Evolutionary conservation across 2,113 vertebrate genomes (phyloP).

Genomic region (Gavialis gangeticus): DNA sequence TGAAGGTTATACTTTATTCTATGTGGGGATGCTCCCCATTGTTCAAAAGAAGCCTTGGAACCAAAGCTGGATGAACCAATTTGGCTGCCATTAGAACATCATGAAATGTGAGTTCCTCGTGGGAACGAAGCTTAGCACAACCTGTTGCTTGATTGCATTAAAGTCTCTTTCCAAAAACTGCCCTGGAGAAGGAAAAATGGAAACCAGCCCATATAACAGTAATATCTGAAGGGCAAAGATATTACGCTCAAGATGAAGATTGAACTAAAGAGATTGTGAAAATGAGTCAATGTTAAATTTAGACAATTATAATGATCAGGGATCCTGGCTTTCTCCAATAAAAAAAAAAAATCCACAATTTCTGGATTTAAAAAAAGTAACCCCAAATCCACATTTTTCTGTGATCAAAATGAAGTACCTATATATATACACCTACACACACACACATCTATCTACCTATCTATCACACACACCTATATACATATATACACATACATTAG

Average conservation of each 20-base stretch:
- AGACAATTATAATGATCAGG: not conserved
- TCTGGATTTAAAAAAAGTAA: no score
- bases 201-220: not conserved
- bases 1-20: not conserved
- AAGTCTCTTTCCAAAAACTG: not conserved
- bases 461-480: no score
- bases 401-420: no score
- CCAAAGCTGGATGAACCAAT: not conserved
- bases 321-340: no score
- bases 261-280: not conserved
- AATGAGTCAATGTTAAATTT: not conserved
- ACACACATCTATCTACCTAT: no score
- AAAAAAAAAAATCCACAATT: no score
- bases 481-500: no score
- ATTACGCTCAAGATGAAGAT: not conserved
- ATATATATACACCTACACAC: no score
- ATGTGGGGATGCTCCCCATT: constrained; percentile 11
- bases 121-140: not conserved
- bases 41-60: constrained; percentile 29
- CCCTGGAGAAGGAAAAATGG: not conserved
- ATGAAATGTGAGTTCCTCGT: constrained; percentile 3
- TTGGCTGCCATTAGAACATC: not conserved
- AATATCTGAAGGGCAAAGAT: not conserved
- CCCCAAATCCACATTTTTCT: no score
- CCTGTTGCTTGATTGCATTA: not conserved